phyloP scores from a whole-genome alignment of 2,888 invertebrate genomes.

The Polymixis flavicincta region DNA sequence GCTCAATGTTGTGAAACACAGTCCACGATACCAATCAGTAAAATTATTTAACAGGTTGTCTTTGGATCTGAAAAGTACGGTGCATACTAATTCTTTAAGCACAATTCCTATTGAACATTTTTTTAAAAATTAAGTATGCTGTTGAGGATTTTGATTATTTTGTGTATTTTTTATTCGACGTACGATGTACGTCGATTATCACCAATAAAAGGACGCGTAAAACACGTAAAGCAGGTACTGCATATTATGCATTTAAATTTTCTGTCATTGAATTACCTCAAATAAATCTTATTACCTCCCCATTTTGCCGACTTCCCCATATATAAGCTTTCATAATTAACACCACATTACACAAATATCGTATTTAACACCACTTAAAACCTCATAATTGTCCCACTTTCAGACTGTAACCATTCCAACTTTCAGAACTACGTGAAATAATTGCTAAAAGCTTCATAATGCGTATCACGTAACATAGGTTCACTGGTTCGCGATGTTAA shows the following conservation, averaged over 20 bases:
- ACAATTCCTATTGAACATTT: too few species aligned
- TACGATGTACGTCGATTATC: too few species aligned
- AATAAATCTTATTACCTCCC: not conserved
- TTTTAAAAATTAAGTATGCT: too few species aligned
- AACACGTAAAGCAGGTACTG: not conserved
- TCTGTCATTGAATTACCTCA: not conserved
- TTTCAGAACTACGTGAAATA: conserved; percentile 35
- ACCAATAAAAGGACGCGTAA: not conserved
- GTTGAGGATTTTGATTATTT: too few species aligned
- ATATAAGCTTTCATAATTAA: conserved; percentile 2
- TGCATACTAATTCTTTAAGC: too few species aligned
- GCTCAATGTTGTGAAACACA: too few species aligned
- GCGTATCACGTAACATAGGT: conserved; percentile 53
- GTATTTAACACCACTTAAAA: conserved; percentile 21
- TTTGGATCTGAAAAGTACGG: too few species aligned
- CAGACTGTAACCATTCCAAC: conserved; percentile 7
- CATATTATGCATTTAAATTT: not conserved
- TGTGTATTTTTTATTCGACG: too few species aligned
- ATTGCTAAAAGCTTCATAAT: conserved; percentile 39
- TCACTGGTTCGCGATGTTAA: conserved; percentile 29
- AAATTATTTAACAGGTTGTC: too few species aligned
- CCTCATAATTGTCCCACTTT: conserved; percentile 20
- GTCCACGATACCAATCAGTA: too few species aligned
- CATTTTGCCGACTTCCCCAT: not conserved
- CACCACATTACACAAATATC: not conserved